Percentiles rank a stretch among this genome's conserved stretches.
These are phyloP conservation scores for Drosophila siamana DNA, from an alignment of 2,888 invertebrate genomes.

Conservation along the genomic window DNA sequence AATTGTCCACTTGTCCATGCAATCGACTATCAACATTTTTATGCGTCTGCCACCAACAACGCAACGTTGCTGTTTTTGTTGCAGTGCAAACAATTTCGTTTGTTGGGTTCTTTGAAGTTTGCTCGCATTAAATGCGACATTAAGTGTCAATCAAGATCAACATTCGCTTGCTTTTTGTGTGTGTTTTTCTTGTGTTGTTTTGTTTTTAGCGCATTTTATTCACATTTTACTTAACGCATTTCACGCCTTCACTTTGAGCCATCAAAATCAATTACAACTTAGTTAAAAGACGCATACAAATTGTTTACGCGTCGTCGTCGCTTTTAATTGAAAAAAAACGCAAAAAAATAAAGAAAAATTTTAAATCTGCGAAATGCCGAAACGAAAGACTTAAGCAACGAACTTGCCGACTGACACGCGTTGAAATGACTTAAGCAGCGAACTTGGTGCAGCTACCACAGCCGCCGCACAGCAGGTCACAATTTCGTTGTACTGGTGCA, in stretches of 20 bases:
- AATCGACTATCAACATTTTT: constrained; percentile 51
- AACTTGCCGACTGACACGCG: constrained; percentile 40
- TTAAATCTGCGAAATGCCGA: not conserved
- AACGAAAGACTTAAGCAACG: constrained; percentile 43
- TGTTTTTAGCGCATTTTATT: not conserved
- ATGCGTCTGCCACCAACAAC: constrained; percentile 70
- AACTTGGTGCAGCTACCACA: no score
- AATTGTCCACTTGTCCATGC: constrained; percentile 19
- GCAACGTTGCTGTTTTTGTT: constrained; percentile 1
- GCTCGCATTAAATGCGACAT: constrained; percentile 75
- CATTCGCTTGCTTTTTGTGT: constrained; percentile 62
- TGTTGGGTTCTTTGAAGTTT: constrained; percentile 44
- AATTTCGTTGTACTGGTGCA: constrained; percentile 32
- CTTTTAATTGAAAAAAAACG: constrained; percentile 57
- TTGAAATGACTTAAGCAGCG: constrained; percentile 52
- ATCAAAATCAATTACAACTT: constrained; percentile 78
- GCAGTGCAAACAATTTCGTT: constrained; percentile 56
- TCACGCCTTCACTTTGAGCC: constrained; percentile 59
- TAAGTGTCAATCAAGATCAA: constrained; percentile 79
- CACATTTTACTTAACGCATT: constrained; percentile 15
- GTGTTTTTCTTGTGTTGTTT: not conserved
- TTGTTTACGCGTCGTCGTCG: constrained; percentile 56
- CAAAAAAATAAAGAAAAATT: not conserved
- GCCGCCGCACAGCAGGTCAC: constrained; percentile 49
- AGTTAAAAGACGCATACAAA: constrained; percentile 71